Evolutionary conservation across 2,888 invertebrate genomes (phyloP), one percentile per base, ranked within the genome.

Genomic region (Ichneumon xanthorius): DNA sequence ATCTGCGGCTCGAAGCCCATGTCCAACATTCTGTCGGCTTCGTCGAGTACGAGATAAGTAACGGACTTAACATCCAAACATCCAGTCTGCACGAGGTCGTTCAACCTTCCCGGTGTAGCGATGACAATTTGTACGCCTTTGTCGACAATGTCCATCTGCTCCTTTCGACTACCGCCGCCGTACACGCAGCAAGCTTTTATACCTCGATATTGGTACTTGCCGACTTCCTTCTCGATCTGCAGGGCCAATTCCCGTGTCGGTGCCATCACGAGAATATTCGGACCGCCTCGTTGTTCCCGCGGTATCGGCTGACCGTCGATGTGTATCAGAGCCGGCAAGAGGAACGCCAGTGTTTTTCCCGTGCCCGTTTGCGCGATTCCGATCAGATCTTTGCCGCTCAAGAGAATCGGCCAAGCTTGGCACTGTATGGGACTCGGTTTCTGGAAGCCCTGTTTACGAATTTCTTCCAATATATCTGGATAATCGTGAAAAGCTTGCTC

Each of bases 331-430:
- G 98, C 99, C 9, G 99, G 99, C 77, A 99, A 93, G 0, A 99
- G 94, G 92, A 99, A 99, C 0, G 99, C 99, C 80, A 99, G 95
- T 0, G 99, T 99, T 95, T 99, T 99, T 0, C 99, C 96, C 22
- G 98, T 98, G 80, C 98, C 98, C 6, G 98, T 98, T 94, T 99
- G 99, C 0, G 99, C 99, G 88, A 99, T 99, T 9, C 99, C 99
- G 93, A 99, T 99, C 92, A 99, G 94, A 94, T 99, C 99, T 91
- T 97, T 96, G 0, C 99, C 99, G 90, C 96, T 96, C 61, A 99
- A 94, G 0, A 99, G 95, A 84, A 99, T 96, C 0, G 99, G 99
- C 99, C 99, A 99, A 0, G 98, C 97, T 94, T 99, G 99, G 84
- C 96, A 95, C 94, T 99, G 98, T 90, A 99, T 98, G 0, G 99